These are phyloP conservation scores for Cantharis lateralis DNA, from an alignment of 2,888 invertebrate genomes.

Conservation along the genomic window DNA sequence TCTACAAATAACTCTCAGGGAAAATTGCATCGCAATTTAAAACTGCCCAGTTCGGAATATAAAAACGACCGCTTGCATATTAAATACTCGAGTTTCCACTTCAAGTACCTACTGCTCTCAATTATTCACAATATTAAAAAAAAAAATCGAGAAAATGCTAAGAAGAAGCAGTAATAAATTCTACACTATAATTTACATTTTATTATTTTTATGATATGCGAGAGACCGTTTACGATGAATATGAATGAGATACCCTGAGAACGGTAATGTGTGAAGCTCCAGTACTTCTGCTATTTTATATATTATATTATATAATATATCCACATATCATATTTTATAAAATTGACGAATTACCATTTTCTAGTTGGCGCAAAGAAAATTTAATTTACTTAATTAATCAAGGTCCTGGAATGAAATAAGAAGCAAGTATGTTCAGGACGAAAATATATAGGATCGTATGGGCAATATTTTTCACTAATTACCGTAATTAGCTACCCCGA, in stretches of 20 bases:
- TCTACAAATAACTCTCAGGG: no score
- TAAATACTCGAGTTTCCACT: no score
- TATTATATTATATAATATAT: not conserved
- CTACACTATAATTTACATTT: slow-evolving; percentile 14
- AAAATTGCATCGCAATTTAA: no score
- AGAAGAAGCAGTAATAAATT: slow-evolving; percentile 18
- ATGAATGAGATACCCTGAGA: slow-evolving; percentile 14
- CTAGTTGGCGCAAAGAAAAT: not conserved
- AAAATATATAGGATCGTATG: not conserved
- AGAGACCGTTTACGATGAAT: slow-evolving; percentile 19
- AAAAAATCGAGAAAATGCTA: not conserved
- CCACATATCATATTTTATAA: not conserved
- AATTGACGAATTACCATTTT: slow-evolving; percentile 19
- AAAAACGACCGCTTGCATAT: no score
- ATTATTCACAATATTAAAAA: not conserved
- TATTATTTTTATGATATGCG: slow-evolving; percentile 20
- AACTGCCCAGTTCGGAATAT: no score
- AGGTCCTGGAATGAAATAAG: not conserved
- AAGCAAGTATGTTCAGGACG: not conserved
- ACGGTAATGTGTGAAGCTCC: slow-evolving; percentile 8
- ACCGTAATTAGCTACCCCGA: not conserved
- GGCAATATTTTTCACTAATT: not conserved
- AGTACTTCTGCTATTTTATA: not conserved
- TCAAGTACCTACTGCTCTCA: no score
- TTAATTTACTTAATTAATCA: not conserved